phyloP scores from a whole-genome alignment of 2,888 invertebrate genomes.

The Zeuzera pyrina region DNA sequence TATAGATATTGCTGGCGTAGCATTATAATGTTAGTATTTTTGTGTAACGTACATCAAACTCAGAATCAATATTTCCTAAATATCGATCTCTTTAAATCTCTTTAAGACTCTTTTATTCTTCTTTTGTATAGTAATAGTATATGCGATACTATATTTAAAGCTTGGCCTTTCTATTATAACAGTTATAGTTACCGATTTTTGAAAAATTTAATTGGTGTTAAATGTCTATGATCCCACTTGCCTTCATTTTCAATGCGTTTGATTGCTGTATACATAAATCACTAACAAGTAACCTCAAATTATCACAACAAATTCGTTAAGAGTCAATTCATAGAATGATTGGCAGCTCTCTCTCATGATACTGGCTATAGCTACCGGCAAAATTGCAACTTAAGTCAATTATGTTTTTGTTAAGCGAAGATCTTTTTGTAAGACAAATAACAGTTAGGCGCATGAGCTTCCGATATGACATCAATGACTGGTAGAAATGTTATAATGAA shows the following conservation, averaged over 20 bases:
- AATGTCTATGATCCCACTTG: slow-evolving; percentile 24
- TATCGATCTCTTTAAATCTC: no score
- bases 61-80: no score
- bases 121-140: no score
- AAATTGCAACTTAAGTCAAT: slow-evolving; percentile 47
- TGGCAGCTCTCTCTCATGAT: slow-evolving; percentile 34
- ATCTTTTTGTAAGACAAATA: no score
- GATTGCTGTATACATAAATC: slow-evolving; percentile 20
- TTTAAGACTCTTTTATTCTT: no score
- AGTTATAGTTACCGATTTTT: not conserved
- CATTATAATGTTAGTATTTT: no score
- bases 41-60: no score
- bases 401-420: slow-evolving; percentile 31
- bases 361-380: slow-evolving; percentile 41
- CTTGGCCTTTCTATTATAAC: no score
- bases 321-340: slow-evolving; percentile 49
- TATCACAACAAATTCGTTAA: slow-evolving; percentile 56
- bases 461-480: slow-evolving; percentile 27
- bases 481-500: slow-evolving; percentile 8
- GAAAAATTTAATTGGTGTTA: slow-evolving; percentile 30
- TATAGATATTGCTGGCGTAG: no score
- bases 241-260: slow-evolving; percentile 1
- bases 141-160: no score
- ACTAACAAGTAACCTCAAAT: slow-evolving; percentile 44
- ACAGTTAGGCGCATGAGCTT: slow-evolving; percentile 21